phyloP scores from a whole-genome alignment of 2,797 vertebrate genomes.

The Aplochiton taeniatus region DNA sequence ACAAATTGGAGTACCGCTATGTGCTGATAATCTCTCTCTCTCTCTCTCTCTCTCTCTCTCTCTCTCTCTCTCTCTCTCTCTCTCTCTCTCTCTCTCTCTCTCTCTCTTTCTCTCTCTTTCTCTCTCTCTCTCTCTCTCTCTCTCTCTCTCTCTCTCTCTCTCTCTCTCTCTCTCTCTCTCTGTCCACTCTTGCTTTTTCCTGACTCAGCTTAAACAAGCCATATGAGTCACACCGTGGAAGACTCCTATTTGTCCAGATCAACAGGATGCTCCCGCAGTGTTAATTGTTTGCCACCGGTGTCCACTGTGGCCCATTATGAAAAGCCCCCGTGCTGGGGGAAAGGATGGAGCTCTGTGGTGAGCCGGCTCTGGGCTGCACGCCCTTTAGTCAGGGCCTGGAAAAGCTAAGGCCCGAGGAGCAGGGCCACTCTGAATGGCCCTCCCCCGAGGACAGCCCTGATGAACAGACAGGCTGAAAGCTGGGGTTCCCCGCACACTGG shows the following conservation, averaged over 20 bases:
- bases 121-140: background rate
- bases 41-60: background rate
- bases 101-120: background rate
- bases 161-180: background rate
- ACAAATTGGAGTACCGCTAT: too few species aligned
- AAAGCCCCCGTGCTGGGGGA: conserved; percentile 44
- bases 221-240: conserved; percentile 34
- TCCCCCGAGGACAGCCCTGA: conserved; percentile 61
- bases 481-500: conserved; percentile 64
- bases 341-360: conserved; percentile 66
- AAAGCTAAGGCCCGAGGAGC: conserved; percentile 51
- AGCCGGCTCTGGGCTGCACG: conserved; percentile 60
- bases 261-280: conserved; percentile 55
- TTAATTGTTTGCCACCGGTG: conserved; percentile 24
- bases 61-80: background rate
- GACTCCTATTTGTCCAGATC: conserved; percentile 31
- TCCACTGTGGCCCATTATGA: conserved; percentile 19
- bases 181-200: background rate
- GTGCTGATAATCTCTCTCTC: background rate
- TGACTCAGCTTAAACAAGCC: conserved; percentile 17
- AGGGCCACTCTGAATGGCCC: conserved; percentile 63
- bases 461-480: conserved; percentile 58
- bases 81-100: background rate
- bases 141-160: background rate
- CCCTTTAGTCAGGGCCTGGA: conserved; percentile 58